Base-by-base conservation (phyloP, 1,140 invertebrate species). In the Bombyx mandarina region DNA sequence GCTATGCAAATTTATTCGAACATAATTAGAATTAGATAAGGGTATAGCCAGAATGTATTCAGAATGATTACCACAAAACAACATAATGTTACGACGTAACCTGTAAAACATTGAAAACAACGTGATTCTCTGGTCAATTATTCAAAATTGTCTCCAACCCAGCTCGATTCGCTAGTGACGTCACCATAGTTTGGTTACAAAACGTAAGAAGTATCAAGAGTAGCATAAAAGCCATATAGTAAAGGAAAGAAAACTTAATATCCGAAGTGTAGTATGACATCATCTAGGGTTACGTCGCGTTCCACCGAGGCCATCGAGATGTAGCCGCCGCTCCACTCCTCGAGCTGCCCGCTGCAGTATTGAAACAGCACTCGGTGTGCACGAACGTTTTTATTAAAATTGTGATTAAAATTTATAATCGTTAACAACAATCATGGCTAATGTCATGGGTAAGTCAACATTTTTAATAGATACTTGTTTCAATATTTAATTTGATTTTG, bases 391-490 rank as follows among this genome's bases (percentile, higher is more conserved):
- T 53, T 47, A 61, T 52, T 54, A 45, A 59, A 58, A 63, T 56
- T 56, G 71, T 69, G 65, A 64, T 53, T 65, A 70, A 59, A 35
- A 58, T 65, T 66, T 57, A 57, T 62, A 57, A 26, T 60, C 48
- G 54, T 56, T 56, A 7, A 50, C 47, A 58, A 51, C 53, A 65
- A 79, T 52, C 68, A 85, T 85, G 82, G 69, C 82, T 59, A 82
- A 85, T 66, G 65, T 82, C 63, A 66, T 85, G 62, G 82, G 82
- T 85, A 60, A 85, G 79, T 73, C 4, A 2, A 50, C 7, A 51
- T 8, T 51, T 51, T 8, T 50, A 51, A 26, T 51, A 50, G 7
- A 12, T 8, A 22, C 26, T 12, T 26, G 0, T 12, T 22, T 22
- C 8, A 50, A 50, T 26, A 51, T 35, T 51, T 35, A 35, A 35